A percentile compares a stretch with the other conserved stretches of the same genome.
Conservation (phyloP, 1,140 invertebrate species). For the Procambarus virginalis region DNA sequence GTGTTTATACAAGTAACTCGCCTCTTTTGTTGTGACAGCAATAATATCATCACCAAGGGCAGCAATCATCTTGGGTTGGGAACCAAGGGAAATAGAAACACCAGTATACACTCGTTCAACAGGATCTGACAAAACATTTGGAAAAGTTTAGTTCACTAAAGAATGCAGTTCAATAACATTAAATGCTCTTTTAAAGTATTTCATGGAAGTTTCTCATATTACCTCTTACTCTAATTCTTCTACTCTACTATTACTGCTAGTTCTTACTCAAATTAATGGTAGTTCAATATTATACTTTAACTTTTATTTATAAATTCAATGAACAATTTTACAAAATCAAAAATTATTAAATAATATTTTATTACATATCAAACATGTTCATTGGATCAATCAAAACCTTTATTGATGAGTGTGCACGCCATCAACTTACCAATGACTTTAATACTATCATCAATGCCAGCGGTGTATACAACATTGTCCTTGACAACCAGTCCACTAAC, state of each 20-base stretch:
- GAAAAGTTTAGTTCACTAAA: not conserved
- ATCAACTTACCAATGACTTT: slow-evolving; percentile 71
- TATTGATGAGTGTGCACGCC: too few relatives aligned
- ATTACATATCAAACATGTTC: not conserved
- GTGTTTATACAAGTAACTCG: slow-evolving; percentile 74
- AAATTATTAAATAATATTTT: too few relatives aligned
- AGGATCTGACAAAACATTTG: slow-evolving; percentile 39
- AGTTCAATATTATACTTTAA: too few relatives aligned
- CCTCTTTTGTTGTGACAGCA: slow-evolving; percentile 88
- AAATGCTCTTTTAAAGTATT: not conserved
- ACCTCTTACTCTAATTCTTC: too few relatives aligned
- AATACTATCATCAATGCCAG: slow-evolving; percentile 92
- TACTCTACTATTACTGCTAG: too few relatives aligned
- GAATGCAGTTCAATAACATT: not conserved
- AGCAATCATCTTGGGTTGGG: slow-evolving; percentile 62
- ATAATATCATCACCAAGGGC: slow-evolving; percentile 80
- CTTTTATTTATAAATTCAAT: too few relatives aligned
- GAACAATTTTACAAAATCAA: too few relatives aligned
- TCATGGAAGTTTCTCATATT: too few relatives aligned
- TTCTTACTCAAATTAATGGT: too few relatives aligned
- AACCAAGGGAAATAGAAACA: slow-evolving; percentile 53
- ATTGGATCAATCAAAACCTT: not conserved
- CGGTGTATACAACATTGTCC: slow-evolving; percentile 84
- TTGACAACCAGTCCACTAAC: slow-evolving; percentile 83
- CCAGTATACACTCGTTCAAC: slow-evolving; percentile 48